These are phyloP conservation scores for Drosophila demipolita DNA, from an alignment of 2,888 invertebrate species.

Conservation along the genomic window DNA sequence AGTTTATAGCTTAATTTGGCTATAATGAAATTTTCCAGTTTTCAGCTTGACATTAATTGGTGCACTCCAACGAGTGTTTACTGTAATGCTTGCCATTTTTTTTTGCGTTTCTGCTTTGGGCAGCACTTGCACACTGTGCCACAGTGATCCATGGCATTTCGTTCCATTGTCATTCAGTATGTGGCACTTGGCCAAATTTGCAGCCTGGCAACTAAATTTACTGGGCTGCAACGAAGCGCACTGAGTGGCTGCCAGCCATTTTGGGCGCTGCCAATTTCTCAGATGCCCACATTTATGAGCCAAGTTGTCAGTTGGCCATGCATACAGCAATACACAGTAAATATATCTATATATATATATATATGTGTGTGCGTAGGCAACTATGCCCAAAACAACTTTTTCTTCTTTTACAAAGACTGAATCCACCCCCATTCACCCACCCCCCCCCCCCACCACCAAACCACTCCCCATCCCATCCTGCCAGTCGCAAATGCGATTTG, in stretches of 20 bases:
- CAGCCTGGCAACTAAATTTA: conserved; percentile 48
- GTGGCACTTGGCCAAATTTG: conserved; percentile 44
- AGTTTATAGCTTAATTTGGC: too few relatives aligned
- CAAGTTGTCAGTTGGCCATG: conserved; percentile 49
- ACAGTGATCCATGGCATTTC: conserved; percentile 4
- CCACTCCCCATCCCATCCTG: not conserved
- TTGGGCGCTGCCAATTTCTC: conserved; percentile 68
- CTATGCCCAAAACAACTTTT: conserved; percentile 60
- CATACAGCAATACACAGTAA: conserved; percentile 7
- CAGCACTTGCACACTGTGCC: not conserved
- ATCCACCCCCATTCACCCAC: conserved; percentile 7
- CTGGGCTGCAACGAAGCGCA: conserved; percentile 55
- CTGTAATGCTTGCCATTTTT: not conserved
- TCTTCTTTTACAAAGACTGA: conserved; percentile 52
- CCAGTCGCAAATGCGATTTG: conserved; percentile 22
- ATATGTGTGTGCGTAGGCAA: conserved; percentile 37
- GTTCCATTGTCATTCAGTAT: conserved; percentile 3
- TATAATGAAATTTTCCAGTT: too few relatives aligned
- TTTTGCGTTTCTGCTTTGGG: too few relatives aligned
- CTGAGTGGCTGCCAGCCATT: conserved; percentile 58
- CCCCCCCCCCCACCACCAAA: not conserved
- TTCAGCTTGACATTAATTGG: not conserved
- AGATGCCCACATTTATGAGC: conserved; percentile 62
- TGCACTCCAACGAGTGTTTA: not conserved
- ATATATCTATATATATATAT: conserved; percentile 6